Conservation (phyloP, 2,888 invertebrate genomes). For the Zaprionus obscuricornis region DNA sequence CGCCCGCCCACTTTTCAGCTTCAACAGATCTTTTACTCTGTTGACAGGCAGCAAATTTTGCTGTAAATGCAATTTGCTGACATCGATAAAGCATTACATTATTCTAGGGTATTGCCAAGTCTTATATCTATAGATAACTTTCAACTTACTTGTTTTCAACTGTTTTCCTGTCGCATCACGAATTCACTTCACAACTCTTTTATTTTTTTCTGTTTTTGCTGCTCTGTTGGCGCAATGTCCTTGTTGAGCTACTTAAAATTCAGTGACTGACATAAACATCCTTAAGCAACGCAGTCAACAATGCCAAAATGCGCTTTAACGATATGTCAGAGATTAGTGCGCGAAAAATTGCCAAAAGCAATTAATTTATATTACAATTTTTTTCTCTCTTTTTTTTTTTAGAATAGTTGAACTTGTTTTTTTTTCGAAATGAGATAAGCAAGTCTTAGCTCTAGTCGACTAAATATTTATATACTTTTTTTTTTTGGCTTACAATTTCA, state of each 20-base stretch:
- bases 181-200: conserved; percentile 76
- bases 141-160: conserved; percentile 1
- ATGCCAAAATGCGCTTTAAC: conserved; percentile 70
- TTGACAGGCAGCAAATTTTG: too few species aligned
- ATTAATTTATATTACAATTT: conserved; percentile 63
- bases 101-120: conserved; percentile 6
- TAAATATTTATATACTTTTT: too few species aligned
- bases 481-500: too few species aligned
- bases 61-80: too few species aligned
- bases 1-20: conserved; percentile 40
- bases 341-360: conserved; percentile 49
- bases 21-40: conserved; percentile 21
- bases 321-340: conserved; percentile 72
- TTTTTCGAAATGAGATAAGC: too few species aligned
- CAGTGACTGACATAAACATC: conserved; percentile 74
- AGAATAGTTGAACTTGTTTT: too few species aligned
- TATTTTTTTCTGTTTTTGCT: conserved; percentile 26
- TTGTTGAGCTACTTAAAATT: conserved; percentile 72
- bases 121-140: accelerated
- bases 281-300: conserved; percentile 65
- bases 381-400: too few species aligned
- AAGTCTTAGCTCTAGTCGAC: too few species aligned
- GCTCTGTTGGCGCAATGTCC: conserved; percentile 29
- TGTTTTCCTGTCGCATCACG: conserved; percentile 59
- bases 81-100: too few species aligned